A percentile compares a stretch with the other conserved stretches of the same genome.
These are phyloP conservation scores for Acrobasis suavella DNA, from an alignment of 2,888 invertebrate genomes.

Conservation along the genomic window DNA sequence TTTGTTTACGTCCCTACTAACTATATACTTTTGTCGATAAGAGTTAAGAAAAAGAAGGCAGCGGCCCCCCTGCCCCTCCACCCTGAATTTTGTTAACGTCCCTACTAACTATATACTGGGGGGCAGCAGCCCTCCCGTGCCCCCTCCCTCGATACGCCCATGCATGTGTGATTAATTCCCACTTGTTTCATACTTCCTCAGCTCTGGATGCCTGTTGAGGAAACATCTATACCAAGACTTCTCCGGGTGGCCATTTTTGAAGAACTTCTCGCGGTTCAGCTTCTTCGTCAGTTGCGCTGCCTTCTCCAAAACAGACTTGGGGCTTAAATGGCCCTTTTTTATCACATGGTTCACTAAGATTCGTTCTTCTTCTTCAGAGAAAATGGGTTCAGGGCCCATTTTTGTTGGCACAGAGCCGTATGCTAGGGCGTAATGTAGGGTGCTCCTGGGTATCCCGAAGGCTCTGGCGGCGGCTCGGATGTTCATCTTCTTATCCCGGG, in stretches of 20 bases:
- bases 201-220: not conserved
- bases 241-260: not conserved
- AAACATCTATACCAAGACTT: not conserved
- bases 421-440: not conserved
- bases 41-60: too few relatives aligned
- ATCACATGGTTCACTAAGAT: not conserved
- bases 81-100: too few relatives aligned
- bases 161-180: too few relatives aligned
- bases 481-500: not conserved
- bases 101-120: too few relatives aligned
- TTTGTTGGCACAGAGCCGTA: not conserved
- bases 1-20: too few relatives aligned
- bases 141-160: too few relatives aligned
- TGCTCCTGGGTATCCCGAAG: not conserved
- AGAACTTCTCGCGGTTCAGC: not conserved
- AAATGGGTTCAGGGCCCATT: not conserved
- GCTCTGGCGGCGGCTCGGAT: not conserved
- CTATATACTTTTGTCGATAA: too few relatives aligned
- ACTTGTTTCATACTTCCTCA: not conserved
- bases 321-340: not conserved
- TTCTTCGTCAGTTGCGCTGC: not conserved
- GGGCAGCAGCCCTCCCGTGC: too few relatives aligned
- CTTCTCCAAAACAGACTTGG: not conserved
- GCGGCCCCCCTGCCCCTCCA: too few relatives aligned
- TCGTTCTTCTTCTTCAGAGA: not conserved